phyloP scores from a whole-genome alignment of 2,888 invertebrate species.

The Noctua pronuba region DNA sequence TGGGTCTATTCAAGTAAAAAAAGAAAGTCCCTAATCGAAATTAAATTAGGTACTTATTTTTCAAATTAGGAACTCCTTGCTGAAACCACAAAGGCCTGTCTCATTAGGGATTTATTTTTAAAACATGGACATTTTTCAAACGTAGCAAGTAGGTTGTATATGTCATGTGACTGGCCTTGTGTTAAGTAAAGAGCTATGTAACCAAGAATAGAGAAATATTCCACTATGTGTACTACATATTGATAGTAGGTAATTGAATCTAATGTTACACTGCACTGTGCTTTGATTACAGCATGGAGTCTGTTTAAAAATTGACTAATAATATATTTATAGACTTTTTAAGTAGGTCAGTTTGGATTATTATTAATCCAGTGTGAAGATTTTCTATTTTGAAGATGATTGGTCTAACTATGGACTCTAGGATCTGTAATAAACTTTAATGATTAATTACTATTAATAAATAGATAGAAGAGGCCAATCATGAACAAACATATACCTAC shows the following conservation, averaged over 20 bases:
- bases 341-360: slow-evolving; percentile 41
- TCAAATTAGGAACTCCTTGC: slow-evolving; percentile 19
- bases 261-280: slow-evolving; percentile 35
- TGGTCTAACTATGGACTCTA: background rate
- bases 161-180: slow-evolving; percentile 58
- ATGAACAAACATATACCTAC: background rate
- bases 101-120: slow-evolving; percentile 25
- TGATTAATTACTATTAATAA: background rate
- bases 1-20: background rate
- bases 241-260: slow-evolving; percentile 46
- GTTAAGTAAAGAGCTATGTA: slow-evolving; percentile 46
- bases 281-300: slow-evolving; percentile 41
- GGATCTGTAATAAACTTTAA: background rate
- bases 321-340: slow-evolving; percentile 43
- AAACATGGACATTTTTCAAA: slow-evolving; percentile 25
- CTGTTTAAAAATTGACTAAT: slow-evolving; percentile 39
- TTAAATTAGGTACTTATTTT: slow-evolving; percentile 4
- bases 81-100: slow-evolving; percentile 1
- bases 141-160: slow-evolving; percentile 32
- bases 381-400: slow-evolving; percentile 14
- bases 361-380: slow-evolving; percentile 20
- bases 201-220: slow-evolving; percentile 44
- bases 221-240: slow-evolving; percentile 28
- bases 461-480: background rate
- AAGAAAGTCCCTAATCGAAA: background rate